These are phyloP conservation scores for Hydra vulgaris DNA, from an alignment of 30 jellyfish, hydroid and myxozoan genomes.

Conservation along the genomic window DNA sequence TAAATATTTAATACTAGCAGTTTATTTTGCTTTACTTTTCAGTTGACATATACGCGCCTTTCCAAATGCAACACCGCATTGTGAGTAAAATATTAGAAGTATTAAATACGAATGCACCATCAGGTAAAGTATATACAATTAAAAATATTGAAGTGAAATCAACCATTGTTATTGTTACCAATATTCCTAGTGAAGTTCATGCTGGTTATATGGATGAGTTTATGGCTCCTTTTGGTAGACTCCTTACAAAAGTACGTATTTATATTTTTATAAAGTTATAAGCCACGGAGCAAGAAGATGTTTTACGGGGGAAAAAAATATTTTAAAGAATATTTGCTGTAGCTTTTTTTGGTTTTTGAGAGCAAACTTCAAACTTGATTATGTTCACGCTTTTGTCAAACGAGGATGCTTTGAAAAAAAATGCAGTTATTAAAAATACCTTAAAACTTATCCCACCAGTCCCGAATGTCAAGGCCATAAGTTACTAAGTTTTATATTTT, in stretches of 20 bases:
- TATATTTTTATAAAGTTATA: neutral
- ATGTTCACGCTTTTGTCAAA: too few species aligned
- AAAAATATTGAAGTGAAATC: slow-evolving; percentile 14
- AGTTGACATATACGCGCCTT: slow-evolving; percentile 4
- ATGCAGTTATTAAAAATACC: too few species aligned
- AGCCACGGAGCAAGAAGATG: neutral
- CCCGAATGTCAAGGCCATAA: too few species aligned
- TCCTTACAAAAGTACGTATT: slow-evolving; percentile 12
- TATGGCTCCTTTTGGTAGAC: slow-evolving; percentile 9
- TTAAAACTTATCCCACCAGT: too few species aligned
- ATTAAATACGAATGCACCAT: neutral
- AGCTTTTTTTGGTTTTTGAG: too few species aligned
- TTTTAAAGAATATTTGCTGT: too few species aligned
- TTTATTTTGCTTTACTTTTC: too few species aligned
- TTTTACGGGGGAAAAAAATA: too few species aligned
- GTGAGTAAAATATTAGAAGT: neutral
- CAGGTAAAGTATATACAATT: neutral
- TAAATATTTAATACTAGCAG: too few species aligned
- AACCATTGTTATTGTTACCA: slow-evolving; percentile 9
- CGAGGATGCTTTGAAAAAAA: too few species aligned
- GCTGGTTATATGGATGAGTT: slow-evolving; percentile 3
- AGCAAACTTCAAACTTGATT: too few species aligned
- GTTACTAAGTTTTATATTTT: too few species aligned
- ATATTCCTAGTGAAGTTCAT: slow-evolving; percentile 3
- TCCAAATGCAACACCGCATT: neutral